Evolutionary conservation across 1,140 invertebrate species (phyloP).

Genomic region (Apis florea): DNA sequence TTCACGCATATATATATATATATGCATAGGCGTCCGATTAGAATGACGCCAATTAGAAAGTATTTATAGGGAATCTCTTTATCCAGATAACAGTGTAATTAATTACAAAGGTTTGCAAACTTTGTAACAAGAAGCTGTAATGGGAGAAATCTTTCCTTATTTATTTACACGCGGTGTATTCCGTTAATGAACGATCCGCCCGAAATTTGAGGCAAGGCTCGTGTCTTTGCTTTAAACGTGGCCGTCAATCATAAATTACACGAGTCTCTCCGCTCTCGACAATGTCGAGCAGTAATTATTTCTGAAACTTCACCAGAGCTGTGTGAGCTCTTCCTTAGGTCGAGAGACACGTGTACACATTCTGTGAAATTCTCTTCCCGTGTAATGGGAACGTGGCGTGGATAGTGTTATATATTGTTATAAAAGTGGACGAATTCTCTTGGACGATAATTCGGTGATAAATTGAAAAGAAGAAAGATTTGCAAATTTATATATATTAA

Average conservation of each 20-base stretch:
- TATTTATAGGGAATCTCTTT: not conserved
- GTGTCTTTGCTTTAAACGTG: constrained; percentile 27
- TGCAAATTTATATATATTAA: too few relatives aligned
- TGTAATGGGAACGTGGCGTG: too few relatives aligned
- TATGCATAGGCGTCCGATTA: not conserved
- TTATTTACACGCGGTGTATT: not conserved
- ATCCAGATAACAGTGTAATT: not conserved
- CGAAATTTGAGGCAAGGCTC: constrained; percentile 10
- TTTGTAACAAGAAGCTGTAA: not conserved
- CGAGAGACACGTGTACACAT: too few relatives aligned
- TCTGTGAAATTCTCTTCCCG: too few relatives aligned
- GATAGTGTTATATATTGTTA: too few relatives aligned
- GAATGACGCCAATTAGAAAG: not conserved
- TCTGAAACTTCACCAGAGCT: constrained; percentile 29
- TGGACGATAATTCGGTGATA: too few relatives aligned
- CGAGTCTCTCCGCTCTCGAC: not conserved
- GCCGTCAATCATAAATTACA: constrained; percentile 44
- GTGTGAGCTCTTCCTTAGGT: constrained; percentile 7
- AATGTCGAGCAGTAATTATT: constrained; percentile 34
- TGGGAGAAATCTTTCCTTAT: not conserved
- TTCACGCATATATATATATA: too few relatives aligned
- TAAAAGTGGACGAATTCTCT: too few relatives aligned
- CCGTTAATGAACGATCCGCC: constrained; percentile 22
- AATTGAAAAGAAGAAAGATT: too few relatives aligned
- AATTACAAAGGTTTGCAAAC: not conserved